Percentiles rank a stretch among this genome's conserved stretches.
phyloP scores from a whole-genome alignment of 2,113 vertebrate genomes.

The Amblyopsis rosae region DNA sequence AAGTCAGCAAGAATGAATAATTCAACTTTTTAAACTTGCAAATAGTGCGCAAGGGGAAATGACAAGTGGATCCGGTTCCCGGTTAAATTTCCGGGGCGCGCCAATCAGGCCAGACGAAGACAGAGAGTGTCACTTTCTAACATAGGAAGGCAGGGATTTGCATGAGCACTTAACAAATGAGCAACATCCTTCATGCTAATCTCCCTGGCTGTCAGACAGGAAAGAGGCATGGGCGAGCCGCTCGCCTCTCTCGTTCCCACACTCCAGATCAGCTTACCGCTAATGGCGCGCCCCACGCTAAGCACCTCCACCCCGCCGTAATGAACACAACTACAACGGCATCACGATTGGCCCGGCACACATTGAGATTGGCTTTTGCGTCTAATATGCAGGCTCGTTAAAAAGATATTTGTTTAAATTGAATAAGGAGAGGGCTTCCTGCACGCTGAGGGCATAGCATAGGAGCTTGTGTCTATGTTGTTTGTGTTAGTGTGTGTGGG shows the following conservation, averaged over 20 bases:
- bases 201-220: constrained; percentile 54
- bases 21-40: background rate
- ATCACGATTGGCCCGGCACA: constrained; percentile 4
- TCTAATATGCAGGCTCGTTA: background rate
- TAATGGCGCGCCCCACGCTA: constrained; percentile 56
- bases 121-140: constrained; percentile 61
- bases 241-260: constrained; percentile 24
- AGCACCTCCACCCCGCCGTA: constrained; percentile 20
- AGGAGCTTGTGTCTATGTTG: background rate
- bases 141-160: constrained; percentile 55
- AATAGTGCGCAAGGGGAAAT: constrained; percentile 23
- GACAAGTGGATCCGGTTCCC: constrained; percentile 40
- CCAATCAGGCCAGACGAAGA: constrained; percentile 43
- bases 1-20: too few species aligned
- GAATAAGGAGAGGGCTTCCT: background rate
- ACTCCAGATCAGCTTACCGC: constrained; percentile 51
- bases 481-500: background rate
- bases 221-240: constrained; percentile 28
- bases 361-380: constrained; percentile 4
- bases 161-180: constrained; percentile 70
- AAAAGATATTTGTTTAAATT: background rate
- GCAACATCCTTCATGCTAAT: constrained; percentile 71
- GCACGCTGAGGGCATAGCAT: background rate
- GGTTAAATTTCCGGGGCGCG: constrained; percentile 53
- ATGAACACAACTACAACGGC: constrained; percentile 22